Conservation (phyloP, 2,888 invertebrate genomes). For the Sicus ferrugineus region DNA sequence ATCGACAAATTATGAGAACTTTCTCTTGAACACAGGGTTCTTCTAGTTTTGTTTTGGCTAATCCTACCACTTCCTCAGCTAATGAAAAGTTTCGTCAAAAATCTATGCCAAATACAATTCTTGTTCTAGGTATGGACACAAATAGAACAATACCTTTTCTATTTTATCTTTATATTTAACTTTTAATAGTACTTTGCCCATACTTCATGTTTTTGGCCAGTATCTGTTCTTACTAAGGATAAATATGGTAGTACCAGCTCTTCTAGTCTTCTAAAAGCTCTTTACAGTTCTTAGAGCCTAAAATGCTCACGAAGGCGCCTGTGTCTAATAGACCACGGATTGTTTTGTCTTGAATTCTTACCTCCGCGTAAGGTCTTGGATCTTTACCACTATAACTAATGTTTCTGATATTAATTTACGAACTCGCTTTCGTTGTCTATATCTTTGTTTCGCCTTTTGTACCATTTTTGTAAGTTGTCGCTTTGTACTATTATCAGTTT, state of each 20-base stretch:
- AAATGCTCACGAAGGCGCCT: conserved; percentile 21
- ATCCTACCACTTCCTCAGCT: neutral
- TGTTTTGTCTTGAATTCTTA: neutral
- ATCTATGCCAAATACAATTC: neutral
- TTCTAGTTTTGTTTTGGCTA: neutral
- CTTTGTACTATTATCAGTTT: neutral
- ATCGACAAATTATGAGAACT: neutral
- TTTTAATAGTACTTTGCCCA: neutral
- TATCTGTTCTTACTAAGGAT: neutral
- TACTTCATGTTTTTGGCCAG: neutral
- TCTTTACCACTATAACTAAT: neutral
- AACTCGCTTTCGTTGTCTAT: neutral
- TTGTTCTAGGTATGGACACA: conserved; percentile 12
- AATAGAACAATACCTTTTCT: neutral
- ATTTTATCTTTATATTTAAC: neutral
- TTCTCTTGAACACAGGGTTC: neutral
- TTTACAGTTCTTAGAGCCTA: conserved; percentile 20
- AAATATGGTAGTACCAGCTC: neutral
- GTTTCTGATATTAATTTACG: neutral
- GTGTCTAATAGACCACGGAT: conserved; percentile 16
- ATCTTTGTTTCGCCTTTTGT: neutral
- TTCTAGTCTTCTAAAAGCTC: neutral
- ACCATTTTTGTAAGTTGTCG: neutral
- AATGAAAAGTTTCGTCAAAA: neutral
- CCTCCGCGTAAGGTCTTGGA: neutral